Evolutionary conservation across 37 sponge, comb jelly and placozoan genomes (phyloP).

Genomic region (Dysidea cf. avara): DNA sequence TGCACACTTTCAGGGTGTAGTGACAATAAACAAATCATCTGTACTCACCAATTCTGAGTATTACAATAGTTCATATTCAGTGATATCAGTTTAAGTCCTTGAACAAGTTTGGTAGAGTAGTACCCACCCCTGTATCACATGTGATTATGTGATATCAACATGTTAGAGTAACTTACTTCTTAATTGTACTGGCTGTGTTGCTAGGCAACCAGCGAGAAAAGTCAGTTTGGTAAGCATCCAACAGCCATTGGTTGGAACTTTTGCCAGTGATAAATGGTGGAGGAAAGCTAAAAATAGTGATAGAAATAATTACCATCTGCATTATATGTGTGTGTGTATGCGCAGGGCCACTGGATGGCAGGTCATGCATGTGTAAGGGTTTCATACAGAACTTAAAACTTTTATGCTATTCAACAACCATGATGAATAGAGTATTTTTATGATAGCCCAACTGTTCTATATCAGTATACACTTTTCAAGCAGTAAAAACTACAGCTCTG

Average conservation of each 20-base stretch:
- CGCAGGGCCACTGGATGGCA: too few relatives aligned
- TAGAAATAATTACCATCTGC: too few relatives aligned
- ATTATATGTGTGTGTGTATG: too few relatives aligned
- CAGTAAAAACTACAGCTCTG: too few relatives aligned
- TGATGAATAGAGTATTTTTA: too few relatives aligned
- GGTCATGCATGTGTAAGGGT: too few relatives aligned
- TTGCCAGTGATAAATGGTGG: conserved; percentile 77
- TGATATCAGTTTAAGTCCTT: conserved; percentile 76
- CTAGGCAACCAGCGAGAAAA: conserved; percentile 86
- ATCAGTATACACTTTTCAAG: too few relatives aligned
- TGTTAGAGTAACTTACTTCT: conserved; percentile 2
- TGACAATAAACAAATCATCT: too few relatives aligned
- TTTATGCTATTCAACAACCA: too few relatives aligned
- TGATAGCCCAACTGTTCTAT: too few relatives aligned
- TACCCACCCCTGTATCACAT: conserved; percentile 65
- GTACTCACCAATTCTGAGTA: conserved; percentile 70
- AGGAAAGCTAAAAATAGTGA: conserved; percentile 86
- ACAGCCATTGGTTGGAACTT: conserved; percentile 82
- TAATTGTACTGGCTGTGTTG: conserved; percentile 47
- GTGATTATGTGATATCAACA: background rate
- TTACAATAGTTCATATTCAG: conserved; percentile 89
- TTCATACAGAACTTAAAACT: too few relatives aligned
- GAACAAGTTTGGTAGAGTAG: conserved; percentile 62
- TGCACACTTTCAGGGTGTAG: too few relatives aligned
- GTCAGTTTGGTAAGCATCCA: conserved; percentile 51